Evolutionary conservation across 1,140 invertebrate genomes (phyloP).

Genomic region (Brachionus asplanchnoidis): DNA sequence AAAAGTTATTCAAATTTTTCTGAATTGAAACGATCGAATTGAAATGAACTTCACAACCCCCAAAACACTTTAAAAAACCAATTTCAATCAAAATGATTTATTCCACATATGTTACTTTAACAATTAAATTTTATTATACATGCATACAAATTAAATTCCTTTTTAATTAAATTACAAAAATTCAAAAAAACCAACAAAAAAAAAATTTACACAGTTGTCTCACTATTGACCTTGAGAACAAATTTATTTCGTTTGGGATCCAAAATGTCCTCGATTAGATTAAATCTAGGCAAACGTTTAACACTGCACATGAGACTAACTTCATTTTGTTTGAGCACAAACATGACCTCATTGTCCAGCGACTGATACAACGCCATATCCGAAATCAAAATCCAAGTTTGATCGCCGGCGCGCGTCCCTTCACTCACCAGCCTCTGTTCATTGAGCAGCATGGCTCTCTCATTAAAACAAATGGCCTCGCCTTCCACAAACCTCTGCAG

Average conservation of each 20-base stretch:
- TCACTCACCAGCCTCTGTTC: slow-evolving; percentile 32
- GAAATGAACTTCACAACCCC: no score
- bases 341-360: slow-evolving; percentile 65
- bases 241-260: slow-evolving; percentile 93
- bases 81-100: no score
- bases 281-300: slow-evolving; percentile 75
- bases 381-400: slow-evolving; percentile 74
- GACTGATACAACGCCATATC: slow-evolving; percentile 79
- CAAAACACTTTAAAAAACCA: no score
- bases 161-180: no score
- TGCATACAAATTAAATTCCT: no score
- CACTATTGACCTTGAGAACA: slow-evolving; percentile 84
- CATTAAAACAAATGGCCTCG: slow-evolving; percentile 61
- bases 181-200: no score
- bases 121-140: no score
- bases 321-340: slow-evolving; percentile 77
- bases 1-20: no score
- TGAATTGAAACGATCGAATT: no score
- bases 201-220: slow-evolving; percentile 76
- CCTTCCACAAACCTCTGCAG: slow-evolving; percentile 65
- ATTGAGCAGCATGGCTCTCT: slow-evolving; percentile 8
- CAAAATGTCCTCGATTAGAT: slow-evolving; percentile 84
- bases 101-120: no score
- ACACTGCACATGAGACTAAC: slow-evolving; percentile 77
- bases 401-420: slow-evolving; percentile 58